These are phyloP conservation scores for Larimichthys crocea DNA, from an alignment of 2,113 vertebrate species.

Conservation along the genomic window DNA sequence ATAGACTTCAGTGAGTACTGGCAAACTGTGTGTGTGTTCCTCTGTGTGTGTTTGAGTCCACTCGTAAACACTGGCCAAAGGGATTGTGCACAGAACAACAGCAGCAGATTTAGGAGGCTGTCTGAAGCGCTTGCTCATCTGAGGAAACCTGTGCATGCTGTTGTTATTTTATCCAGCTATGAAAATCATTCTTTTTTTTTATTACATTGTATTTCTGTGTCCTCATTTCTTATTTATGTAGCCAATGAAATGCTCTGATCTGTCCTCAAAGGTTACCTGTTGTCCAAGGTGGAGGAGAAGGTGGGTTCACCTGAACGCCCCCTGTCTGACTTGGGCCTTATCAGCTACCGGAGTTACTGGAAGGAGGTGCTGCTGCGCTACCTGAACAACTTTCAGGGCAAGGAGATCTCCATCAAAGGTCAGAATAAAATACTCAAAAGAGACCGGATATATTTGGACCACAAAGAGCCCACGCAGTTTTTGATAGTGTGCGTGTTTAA, in stretches of 20 bases:
- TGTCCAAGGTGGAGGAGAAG: constrained; percentile 94
- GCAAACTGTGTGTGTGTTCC: background rate
- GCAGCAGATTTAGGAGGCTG: constrained; percentile 25
- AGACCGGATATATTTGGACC: no score
- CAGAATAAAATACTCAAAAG: background rate
- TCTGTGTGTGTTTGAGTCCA: background rate
- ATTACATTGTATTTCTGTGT: background rate
- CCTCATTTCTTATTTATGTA: background rate
- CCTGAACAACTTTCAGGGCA: constrained; percentile 95
- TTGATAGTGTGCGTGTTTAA: background rate
- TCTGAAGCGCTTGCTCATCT: constrained; percentile 1
- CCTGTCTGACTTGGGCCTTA: constrained; percentile 90
- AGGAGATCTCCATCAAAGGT: constrained; percentile 99
- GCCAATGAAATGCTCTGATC: background rate
- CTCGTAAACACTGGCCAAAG: background rate
- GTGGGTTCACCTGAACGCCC: constrained; percentile 92
- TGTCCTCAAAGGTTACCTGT: constrained; percentile 85
- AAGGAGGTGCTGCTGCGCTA: constrained; percentile 97
- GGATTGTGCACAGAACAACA: background rate
- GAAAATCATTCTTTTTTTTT: background rate
- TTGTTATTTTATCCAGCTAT: background rate
- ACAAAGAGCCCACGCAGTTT: no score
- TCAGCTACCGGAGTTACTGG: constrained; percentile 94
- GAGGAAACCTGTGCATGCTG: background rate
- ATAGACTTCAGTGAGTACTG: constrained; percentile 93